A percentile compares a stretch with the other conserved stretches of the same genome.
Evolutionary conservation across 2,797 vertebrate genomes (phyloP).

Genomic region (Lepilemur ruficaudatus): DNA sequence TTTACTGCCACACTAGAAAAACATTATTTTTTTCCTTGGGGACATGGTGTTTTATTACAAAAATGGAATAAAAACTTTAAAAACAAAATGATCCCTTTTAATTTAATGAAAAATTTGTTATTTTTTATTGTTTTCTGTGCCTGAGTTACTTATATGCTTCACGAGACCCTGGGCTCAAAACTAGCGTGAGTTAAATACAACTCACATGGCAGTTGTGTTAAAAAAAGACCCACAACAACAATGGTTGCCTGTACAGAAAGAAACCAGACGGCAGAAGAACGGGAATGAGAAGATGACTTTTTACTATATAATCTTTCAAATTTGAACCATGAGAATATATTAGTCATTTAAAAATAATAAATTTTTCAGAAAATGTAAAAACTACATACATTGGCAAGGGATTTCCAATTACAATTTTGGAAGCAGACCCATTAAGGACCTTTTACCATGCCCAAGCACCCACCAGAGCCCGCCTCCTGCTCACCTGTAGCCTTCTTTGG

Average conservation of each 20-base stretch:
- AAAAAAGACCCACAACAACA: not conserved
- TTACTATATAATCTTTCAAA: not conserved
- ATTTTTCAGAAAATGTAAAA: not conserved
- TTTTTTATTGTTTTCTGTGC: too few species aligned
- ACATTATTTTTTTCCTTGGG: too few species aligned
- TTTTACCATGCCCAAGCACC: not conserved
- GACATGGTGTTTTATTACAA: too few species aligned
- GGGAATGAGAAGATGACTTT: not conserved
- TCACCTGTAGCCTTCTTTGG: constrained; percentile 98
- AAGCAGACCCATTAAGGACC: not conserved
- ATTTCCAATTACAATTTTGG: not conserved
- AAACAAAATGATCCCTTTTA: too few species aligned
- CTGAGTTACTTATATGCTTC: too few species aligned
- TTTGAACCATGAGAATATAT: not conserved
- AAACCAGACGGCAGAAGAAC: not conserved
- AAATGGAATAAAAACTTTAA: too few species aligned
- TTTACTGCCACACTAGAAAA: too few species aligned
- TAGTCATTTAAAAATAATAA: not conserved
- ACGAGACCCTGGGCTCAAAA: too few species aligned
- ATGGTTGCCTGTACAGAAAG: not conserved
- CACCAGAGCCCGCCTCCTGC: not conserved
- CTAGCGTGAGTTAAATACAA: too few species aligned
- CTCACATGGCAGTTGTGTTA: too few species aligned
- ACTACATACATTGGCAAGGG: not conserved
- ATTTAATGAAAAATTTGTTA: too few species aligned